Conservation (phyloP, 2,797 vertebrate genomes). For the Catamblyrhynchus diadema region DNA sequence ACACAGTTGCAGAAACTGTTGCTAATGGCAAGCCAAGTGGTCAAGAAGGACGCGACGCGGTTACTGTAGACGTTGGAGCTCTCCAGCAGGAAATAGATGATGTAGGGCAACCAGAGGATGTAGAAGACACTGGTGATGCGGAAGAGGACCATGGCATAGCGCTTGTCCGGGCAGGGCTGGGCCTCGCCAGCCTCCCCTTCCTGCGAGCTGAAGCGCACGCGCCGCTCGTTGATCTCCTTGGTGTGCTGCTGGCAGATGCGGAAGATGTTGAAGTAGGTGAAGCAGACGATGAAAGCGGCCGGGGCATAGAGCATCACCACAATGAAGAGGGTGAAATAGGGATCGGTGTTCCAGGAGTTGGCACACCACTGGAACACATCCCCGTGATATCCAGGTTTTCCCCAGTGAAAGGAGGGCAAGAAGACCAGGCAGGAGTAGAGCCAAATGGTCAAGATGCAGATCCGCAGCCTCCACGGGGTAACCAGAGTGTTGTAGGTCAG, state of each 20-base stretch:
- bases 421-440: conserved; percentile 93
- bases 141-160: conserved; percentile 94
- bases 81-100: conserved; percentile 95
- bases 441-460: conserved; percentile 92
- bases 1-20: conserved; percentile 99
- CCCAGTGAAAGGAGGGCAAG: conserved; percentile 94
- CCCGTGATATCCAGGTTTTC: conserved; percentile 98
- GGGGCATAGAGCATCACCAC: conserved; percentile 92
- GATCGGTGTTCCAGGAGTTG: conserved; percentile 85
- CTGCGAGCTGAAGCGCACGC: conserved; percentile 89
- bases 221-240: conserved; percentile 92
- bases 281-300: conserved; percentile 91
- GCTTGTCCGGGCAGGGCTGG: conserved; percentile 88
- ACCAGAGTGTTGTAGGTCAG: conserved; percentile 90
- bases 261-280: conserved; percentile 97
- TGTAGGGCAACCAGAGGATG: conserved; percentile 96
- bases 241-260: conserved; percentile 97
- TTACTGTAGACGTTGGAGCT: conserved; percentile 89
- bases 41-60: conserved; percentile 89
- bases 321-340: conserved; percentile 92
- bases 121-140: conserved; percentile 99
- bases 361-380: conserved; percentile 95
- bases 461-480: conserved; percentile 91
- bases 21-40: conserved; percentile 98
- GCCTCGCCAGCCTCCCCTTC: conserved; percentile 78